Evolutionary conservation across 2,113 vertebrate genomes (phyloP), one percentile per base, ranked within the genome.

Genomic region (Malurus elegans): DNA sequence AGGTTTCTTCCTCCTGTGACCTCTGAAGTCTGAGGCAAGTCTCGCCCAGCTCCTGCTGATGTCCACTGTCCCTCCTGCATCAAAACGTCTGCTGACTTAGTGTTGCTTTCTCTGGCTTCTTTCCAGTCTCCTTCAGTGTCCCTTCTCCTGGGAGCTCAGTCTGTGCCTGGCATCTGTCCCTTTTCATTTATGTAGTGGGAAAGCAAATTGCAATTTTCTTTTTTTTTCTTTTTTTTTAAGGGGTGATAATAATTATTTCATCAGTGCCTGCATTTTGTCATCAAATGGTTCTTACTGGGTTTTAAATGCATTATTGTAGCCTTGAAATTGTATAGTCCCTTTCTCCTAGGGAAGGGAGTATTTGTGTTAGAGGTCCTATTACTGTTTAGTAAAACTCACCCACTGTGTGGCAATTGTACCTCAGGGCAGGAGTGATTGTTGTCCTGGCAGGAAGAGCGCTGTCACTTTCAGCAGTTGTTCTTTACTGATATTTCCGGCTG

Each of bases 21-120:
- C 16, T 44, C 45, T 72, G 61, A 91, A 74, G 26, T 81, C 51
- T 86, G 44, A 78, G n/a, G n/a, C 25, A 62, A 62, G 50, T 40
- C 25, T 57, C 90, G 25, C 32, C 54, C 0, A 1, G 6, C 9
- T 66, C 36, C 1, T 0, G 0, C 14, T 72, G 19, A 32, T 61
- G 50, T 36, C 45, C 48, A 17, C 10, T 67, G 20, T 71, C 48
- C 14, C 28, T 14, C 18, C 23, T 85, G 36, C 17, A 14, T 71
- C 65, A 91, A 61, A 87, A 54, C 25, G 53, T 58, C 57, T 91
- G 19, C 53, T 58, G 12, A 73, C 24, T 60, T 89, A 26, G 16
- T 62, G 12, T 65, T 5, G 2, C 48, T 95, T 84, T 31, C 45
- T 91, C 73, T 95, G 48, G 25, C 57, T 69, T 60, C 19, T 79